Base-by-base conservation (phyloP, 2,888 invertebrate species). In the Kuschelorhynchus macadamiae region DNA sequence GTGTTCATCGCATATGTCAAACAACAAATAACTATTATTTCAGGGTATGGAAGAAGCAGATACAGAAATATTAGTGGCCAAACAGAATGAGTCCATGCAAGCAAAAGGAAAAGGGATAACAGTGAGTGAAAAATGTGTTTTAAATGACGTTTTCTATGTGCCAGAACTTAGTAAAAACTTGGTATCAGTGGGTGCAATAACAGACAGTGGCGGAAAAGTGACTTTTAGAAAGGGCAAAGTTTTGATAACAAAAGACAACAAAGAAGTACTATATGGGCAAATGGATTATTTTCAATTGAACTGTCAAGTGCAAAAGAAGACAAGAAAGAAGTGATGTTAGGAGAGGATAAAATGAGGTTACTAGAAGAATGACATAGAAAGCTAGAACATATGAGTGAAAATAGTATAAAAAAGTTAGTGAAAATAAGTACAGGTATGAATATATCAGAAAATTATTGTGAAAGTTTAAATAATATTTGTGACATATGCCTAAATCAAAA, bases 121-220 rank as follows among this genome's bases (percentile, higher is more conserved):
- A 63, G 18, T 56, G 5, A 17, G 60, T 70, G 41, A 52, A 11
- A 47, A 33, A 33, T 71, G 68, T 18, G 62, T 49, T 36, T 55
- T 79, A 16, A 70, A 61, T 52, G 50, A 78, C 21, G 72, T 74
- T 1, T 49, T 76, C 32, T 72, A 69, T 44, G 74, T 77, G 0
- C 77, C 77, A 12, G 71, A 74, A 3, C 62, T 80, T 12, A 70
- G 73, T 16, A 78, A 72, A 53, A 78, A 75, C 60, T 44, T 79
- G n/a, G 33, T 79, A 11, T 79, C 79, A 1, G 77, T 78, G 12
- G 74, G 74, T 36, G 62, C 64, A 12, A 74, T 78, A 56, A 77
- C 77, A 9, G 69, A 76, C 25, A 74, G 74, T 39, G 66, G 66
- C 9, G 76, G 74, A 46, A 68, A 74, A 18, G 74, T 79, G 7